phyloP scores from a whole-genome alignment of 2,888 invertebrate genomes.

The Hypercompe scribonia region DNA sequence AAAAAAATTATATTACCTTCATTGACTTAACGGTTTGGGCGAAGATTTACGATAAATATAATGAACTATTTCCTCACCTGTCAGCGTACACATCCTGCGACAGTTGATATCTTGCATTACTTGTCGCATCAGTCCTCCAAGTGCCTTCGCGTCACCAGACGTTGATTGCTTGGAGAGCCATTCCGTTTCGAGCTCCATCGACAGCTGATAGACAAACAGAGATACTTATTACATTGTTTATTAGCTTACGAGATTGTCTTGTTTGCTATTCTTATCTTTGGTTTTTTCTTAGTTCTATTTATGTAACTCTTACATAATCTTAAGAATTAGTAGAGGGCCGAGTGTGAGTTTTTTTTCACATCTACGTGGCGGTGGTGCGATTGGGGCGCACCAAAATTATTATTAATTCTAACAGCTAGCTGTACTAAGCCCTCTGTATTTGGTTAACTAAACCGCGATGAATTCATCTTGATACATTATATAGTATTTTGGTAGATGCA shows the following conservation, averaged over 20 bases:
- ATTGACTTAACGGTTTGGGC: too few relatives aligned
- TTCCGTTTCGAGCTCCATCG: constrained; percentile 90
- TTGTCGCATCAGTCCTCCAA: constrained; percentile 88
- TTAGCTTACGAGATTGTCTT: not conserved
- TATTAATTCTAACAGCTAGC: too few relatives aligned
- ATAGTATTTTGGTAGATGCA: too few relatives aligned
- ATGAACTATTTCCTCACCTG: constrained; percentile 76
- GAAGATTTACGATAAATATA: not conserved
- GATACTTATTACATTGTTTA: not conserved
- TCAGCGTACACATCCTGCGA: constrained; percentile 89
- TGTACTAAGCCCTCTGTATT: too few relatives aligned
- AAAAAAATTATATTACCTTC: too few relatives aligned
- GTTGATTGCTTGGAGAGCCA: constrained; percentile 89
- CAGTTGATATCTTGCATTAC: constrained; percentile 91
- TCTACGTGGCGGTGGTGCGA: too few relatives aligned
- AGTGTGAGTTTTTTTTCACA: too few relatives aligned
- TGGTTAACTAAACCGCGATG: too few relatives aligned
- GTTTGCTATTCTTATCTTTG: not conserved
- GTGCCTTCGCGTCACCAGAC: constrained; percentile 84
- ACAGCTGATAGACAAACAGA: constrained; percentile 77
- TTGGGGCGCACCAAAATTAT: too few relatives aligned
- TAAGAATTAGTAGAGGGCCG: too few relatives aligned
- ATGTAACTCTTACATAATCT: too few relatives aligned
- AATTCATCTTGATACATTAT: too few relatives aligned
- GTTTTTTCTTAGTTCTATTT: not conserved